Percentiles rank a stretch among this genome's conserved stretches.
Conservation (phyloP, 2,888 invertebrate species). For the Cheilosia grossa region DNA sequence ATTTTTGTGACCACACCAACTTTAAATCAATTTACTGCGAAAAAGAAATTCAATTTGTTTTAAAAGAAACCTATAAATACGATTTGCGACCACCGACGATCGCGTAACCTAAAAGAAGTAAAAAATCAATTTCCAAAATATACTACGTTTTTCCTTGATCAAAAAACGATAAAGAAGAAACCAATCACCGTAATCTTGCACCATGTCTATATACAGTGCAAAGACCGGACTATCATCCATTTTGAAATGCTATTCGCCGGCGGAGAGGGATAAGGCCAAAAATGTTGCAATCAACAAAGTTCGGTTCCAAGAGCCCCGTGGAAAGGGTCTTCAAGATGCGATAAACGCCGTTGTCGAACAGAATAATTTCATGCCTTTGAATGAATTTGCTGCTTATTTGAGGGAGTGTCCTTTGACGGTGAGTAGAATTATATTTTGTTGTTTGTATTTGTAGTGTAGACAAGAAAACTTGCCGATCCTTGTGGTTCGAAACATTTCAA, state of each 20-base stretch:
- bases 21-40: neutral
- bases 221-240: conserved; percentile 80
- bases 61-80: neutral
- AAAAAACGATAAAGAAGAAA: neutral
- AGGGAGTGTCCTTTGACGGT: conserved; percentile 78
- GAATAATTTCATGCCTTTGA: conserved; percentile 77
- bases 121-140: conserved; percentile 29
- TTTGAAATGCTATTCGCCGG: conserved; percentile 79
- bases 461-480: neutral
- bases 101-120: conserved; percentile 46
- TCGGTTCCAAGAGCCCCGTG: conserved; percentile 79
- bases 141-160: conserved; percentile 19
- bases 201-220: conserved; percentile 80
- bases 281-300: conserved; percentile 80
- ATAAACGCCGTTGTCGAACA: conserved; percentile 77
- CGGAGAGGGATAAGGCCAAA: conserved; percentile 80
- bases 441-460: neutral
- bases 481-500: too few species aligned
- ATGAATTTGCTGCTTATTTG: conserved; percentile 79
- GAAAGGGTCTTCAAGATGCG: conserved; percentile 78
- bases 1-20: conserved; percentile 1
- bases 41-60: conserved; percentile 4
- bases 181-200: conserved; percentile 12
- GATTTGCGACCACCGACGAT: neutral
- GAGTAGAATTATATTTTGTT: conserved; percentile 70